Percentiles rank a stretch among this genome's conserved stretches.
Conservation (phyloP, 2,113 vertebrate species). For the Bubalus kerabau region DNA sequence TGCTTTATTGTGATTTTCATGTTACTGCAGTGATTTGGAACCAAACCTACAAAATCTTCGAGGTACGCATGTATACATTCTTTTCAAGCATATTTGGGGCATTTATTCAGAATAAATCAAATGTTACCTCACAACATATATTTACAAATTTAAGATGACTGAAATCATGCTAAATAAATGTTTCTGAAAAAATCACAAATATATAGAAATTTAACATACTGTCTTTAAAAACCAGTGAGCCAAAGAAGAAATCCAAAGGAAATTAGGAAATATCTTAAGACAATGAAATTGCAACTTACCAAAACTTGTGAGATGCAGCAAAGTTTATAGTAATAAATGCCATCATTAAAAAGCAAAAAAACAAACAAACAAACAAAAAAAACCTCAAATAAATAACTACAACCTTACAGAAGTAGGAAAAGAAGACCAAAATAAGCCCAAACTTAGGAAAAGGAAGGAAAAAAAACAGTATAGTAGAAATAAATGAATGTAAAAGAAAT, state of each 20-base stretch:
- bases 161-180: neutral
- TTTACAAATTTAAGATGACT: neutral
- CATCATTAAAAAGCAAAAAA: neutral
- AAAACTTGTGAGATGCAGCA: neutral
- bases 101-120: neutral
- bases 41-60: neutral
- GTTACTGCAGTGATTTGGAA: neutral
- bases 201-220: neutral
- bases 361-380: neutral
- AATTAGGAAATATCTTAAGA: neutral
- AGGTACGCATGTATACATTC: neutral
- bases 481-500: neutral
- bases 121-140: neutral
- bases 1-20: neutral
- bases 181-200: neutral
- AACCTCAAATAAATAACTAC: neutral
- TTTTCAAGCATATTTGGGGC: neutral
- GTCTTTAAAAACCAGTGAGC: neutral
- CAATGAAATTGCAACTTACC: neutral
- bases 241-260: neutral
- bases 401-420: neutral
- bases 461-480: neutral
- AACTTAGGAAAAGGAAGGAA: neutral
- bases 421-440: neutral
- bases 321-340: neutral